Conservation (phyloP, 2,888 invertebrate species). For the Carabus problematicus region DNA sequence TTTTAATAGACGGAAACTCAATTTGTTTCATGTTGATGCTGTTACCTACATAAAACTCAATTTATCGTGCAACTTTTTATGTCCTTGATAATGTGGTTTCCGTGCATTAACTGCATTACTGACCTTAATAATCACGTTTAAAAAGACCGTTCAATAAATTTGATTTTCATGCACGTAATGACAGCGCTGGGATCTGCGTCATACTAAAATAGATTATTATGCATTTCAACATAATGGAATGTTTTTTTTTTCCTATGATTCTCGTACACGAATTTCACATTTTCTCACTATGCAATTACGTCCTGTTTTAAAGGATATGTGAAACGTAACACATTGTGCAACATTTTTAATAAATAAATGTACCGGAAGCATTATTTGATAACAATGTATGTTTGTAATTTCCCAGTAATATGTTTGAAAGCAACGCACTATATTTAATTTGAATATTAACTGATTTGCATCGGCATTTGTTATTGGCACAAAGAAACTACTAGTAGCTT, state of each 20-base stretch:
- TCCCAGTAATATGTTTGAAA: too few species aligned
- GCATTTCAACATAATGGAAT: neutral
- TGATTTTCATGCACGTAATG: slow-evolving; percentile 35
- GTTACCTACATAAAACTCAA: slow-evolving; percentile 37
- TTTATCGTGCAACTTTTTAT: slow-evolving; percentile 39
- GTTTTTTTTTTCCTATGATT: too few species aligned
- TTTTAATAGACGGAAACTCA: slow-evolving; percentile 32
- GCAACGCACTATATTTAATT: neutral
- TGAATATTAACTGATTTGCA: neutral
- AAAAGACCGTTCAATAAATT: slow-evolving; percentile 37
- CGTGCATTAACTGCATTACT: slow-evolving; percentile 24
- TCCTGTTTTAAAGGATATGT: too few species aligned
- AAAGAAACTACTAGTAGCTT: too few species aligned
- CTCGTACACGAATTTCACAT: too few species aligned
- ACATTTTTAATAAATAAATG: too few species aligned
- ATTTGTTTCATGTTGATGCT: slow-evolving; percentile 35
- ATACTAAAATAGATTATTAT: slow-evolving; percentile 34
- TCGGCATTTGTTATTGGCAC: neutral
- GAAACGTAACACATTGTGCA: too few species aligned
- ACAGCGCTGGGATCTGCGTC: slow-evolving; percentile 29
- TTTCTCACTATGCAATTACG: too few species aligned
- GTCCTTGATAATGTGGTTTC: slow-evolving; percentile 30
- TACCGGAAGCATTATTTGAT: too few species aligned
- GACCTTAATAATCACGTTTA: slow-evolving; percentile 33
- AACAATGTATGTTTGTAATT: too few species aligned